A percentile compares a stretch with the other conserved stretches of the same genome.
phyloP scores from a whole-genome alignment of 2,797 vertebrate genomes.

The Cichlasoma orientale region DNA sequence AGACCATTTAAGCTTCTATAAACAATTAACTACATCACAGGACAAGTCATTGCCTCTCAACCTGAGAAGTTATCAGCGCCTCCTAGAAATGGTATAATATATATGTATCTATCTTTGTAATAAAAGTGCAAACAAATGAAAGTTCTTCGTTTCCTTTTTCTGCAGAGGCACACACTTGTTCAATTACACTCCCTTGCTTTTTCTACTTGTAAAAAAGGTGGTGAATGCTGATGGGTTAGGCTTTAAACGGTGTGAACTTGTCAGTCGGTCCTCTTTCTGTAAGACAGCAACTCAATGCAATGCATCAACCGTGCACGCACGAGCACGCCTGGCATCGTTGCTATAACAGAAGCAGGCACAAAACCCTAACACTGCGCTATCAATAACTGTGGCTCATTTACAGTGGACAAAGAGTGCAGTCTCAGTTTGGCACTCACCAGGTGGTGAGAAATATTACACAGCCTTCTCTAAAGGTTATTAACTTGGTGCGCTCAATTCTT shows the following conservation, averaged over 20 bases:
- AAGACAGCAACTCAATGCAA: neutral
- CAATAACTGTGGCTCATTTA: neutral
- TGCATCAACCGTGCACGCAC: neutral
- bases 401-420: neutral
- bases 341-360: neutral
- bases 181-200: neutral
- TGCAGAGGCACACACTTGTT: neutral
- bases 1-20: neutral
- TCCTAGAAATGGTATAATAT: neutral
- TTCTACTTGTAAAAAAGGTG: neutral
- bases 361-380: neutral
- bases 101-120: constrained; percentile 5
- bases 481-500: constrained; percentile 32
- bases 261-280: neutral
- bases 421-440: constrained; percentile 23
- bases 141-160: neutral
- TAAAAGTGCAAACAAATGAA: neutral
- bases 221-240: neutral
- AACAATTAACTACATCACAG: neutral
- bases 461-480: constrained; percentile 47
- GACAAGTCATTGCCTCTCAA: neutral
- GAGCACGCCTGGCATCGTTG: neutral
- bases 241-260: neutral
- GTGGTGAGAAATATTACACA: constrained; percentile 7
- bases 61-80: neutral